Conservation (phyloP, 2,888 invertebrate genomes). For the Drosophila fungiperda region DNA sequence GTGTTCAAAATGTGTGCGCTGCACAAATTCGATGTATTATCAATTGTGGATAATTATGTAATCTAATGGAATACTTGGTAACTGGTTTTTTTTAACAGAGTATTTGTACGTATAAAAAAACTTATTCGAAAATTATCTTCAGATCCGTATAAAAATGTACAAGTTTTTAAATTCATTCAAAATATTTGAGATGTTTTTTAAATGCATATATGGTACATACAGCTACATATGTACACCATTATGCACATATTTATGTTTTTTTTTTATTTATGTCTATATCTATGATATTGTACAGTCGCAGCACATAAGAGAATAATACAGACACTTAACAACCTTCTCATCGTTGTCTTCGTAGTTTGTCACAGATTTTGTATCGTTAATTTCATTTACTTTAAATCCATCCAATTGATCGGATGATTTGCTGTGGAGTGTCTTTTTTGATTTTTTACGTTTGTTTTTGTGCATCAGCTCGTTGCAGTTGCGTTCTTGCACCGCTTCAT, state of each 20-base stretch:
- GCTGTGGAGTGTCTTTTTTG: conserved; percentile 64
- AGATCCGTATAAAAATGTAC: conserved; percentile 32
- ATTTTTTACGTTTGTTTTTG: conserved; percentile 79
- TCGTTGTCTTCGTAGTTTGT: conserved; percentile 67
- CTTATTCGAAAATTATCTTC: conserved; percentile 30
- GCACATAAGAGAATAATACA: conserved; percentile 85
- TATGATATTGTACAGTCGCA: conserved; percentile 85
- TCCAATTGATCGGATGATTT: conserved; percentile 74
- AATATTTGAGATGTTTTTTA: conserved; percentile 34
- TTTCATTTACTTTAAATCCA: conserved; percentile 56
- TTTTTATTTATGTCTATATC: conserved; percentile 25
- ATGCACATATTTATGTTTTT: conserved; percentile 1
- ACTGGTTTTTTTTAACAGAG: conserved; percentile 6
- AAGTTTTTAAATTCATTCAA: conserved; percentile 44
- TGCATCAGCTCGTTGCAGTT: conserved; percentile 66
- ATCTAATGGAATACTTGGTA: conserved; percentile 24
- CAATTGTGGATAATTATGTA: conserved; percentile 4
- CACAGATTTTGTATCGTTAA: conserved; percentile 50
- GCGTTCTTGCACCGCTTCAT: conserved; percentile 62
- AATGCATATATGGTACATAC: conserved; percentile 46
- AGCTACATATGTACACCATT: conserved; percentile 13
- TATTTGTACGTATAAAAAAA: conserved; percentile 14
- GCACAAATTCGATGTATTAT: conserved; percentile 37
- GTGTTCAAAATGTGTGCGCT: conserved; percentile 19
- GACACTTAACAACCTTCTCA: conserved; percentile 84